These are phyloP conservation scores for Mayetiola destructor DNA, from an alignment of 2,888 invertebrate species.

Conservation along the genomic window DNA sequence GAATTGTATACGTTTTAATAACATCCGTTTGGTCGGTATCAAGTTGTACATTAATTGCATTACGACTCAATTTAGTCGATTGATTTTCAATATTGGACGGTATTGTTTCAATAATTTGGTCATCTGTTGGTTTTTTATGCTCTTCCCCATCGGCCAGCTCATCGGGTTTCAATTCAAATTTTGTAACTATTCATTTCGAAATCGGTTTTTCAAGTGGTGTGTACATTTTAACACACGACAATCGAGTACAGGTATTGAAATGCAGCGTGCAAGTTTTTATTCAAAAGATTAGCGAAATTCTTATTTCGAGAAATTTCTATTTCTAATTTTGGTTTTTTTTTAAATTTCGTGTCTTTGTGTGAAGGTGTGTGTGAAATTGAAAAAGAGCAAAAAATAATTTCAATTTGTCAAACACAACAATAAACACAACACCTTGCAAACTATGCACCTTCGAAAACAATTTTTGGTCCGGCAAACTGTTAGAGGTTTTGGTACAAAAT, in stretches of 20 bases:
- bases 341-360: not conserved
- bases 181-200: not conserved
- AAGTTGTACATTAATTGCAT: not conserved
- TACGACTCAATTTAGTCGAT: not conserved
- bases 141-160: not conserved
- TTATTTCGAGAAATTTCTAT: not conserved
- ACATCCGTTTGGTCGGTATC: not conserved
- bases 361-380: not conserved
- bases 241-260: not conserved
- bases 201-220: not conserved
- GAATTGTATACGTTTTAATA: not conserved
- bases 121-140: not conserved
- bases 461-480: too few relatives aligned
- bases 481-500: too few relatives aligned
- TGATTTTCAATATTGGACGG: not conserved
- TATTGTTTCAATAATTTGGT: not conserved
- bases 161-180: too few relatives aligned
- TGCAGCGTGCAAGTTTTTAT: constrained; percentile 17
- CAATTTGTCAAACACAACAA: not conserved
- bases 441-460: too few relatives aligned
- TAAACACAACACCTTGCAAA: too few relatives aligned
- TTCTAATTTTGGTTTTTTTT: not conserved
- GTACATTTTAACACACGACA: constrained; percentile 3
- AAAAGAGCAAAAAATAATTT: not conserved
- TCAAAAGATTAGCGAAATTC: not conserved